Percentiles rank a stretch among this genome's conserved stretches.
These are phyloP conservation scores for Conus canariensis DNA, from an alignment of 2,888 invertebrate species.

Conservation along the genomic window DNA sequence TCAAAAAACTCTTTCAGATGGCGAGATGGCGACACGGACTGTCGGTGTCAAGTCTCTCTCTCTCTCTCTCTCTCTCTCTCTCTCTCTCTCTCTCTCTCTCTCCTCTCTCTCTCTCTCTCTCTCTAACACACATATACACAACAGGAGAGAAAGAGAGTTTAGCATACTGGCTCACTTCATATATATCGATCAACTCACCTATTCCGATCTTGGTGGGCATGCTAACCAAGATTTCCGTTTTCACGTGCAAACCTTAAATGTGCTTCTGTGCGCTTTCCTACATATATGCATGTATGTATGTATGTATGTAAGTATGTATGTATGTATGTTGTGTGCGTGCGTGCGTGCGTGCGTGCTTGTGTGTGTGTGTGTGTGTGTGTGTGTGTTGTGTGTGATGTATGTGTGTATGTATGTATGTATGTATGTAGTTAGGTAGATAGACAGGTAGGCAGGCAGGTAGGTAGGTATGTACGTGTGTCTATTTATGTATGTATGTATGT, in stretches of 20 bases:
- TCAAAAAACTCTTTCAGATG: no score
- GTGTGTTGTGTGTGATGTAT: neutral
- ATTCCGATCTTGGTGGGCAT: no score
- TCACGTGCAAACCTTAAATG: no score
- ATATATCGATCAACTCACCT: no score
- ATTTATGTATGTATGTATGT: neutral
- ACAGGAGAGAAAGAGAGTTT: no score
- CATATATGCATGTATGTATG: neutral
- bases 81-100: constrained; percentile 14
- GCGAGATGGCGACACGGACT: neutral
- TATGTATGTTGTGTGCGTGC: neutral
- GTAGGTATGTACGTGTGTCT: neutral
- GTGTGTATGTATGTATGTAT: neutral
- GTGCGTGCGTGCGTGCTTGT: neutral
- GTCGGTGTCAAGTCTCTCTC: neutral
- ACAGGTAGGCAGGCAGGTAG: no score
- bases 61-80: constrained; percentile 18
- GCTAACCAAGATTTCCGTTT: no score
- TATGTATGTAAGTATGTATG: no score
- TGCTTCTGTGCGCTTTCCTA: neutral
- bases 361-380: neutral
- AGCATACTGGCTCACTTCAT: no score
- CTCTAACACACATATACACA: neutral
- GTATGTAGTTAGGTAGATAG: no score
- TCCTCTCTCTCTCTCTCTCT: neutral